A percentile compares a stretch with the other conserved stretches of the same genome.
Conservation (phyloP, 2,797 vertebrate genomes). For the Atherinosoma microstoma region DNA sequence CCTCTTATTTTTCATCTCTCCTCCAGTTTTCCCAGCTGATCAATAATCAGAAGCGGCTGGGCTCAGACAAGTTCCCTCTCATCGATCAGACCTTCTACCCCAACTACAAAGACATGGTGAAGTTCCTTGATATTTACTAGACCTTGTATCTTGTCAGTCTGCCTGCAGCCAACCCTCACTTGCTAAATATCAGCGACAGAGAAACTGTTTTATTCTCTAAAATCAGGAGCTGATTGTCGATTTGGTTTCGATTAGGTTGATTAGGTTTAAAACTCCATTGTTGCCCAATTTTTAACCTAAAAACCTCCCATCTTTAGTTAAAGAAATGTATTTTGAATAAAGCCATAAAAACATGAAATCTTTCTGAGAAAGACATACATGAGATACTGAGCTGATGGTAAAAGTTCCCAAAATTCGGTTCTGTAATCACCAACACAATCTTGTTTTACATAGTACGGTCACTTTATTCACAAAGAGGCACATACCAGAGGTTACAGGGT, state of each 20-base stretch:
- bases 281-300: neutral
- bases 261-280: neutral
- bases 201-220: neutral
- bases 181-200: neutral
- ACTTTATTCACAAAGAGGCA: neutral
- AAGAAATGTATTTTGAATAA: neutral
- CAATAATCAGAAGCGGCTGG: conserved; percentile 90
- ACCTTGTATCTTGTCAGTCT: neutral
- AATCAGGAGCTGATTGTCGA: neutral
- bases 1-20: conserved; percentile 21
- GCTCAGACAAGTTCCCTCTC: conserved; percentile 94
- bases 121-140: conserved; percentile 28
- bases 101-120: conserved; percentile 99
- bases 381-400: too few relatives aligned
- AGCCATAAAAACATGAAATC: neutral
- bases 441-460: neutral
- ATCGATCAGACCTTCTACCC: conserved; percentile 98
- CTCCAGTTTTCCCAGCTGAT: conserved; percentile 95
- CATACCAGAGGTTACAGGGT: too few relatives aligned
- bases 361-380: neutral
- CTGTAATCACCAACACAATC: too few relatives aligned
- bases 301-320: neutral
- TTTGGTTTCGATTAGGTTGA: neutral
- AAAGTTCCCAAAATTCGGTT: neutral
- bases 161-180: conserved; percentile 7